phyloP scores from a whole-genome alignment of 2,888 invertebrate genomes.

The Tigriopus californicus region DNA sequence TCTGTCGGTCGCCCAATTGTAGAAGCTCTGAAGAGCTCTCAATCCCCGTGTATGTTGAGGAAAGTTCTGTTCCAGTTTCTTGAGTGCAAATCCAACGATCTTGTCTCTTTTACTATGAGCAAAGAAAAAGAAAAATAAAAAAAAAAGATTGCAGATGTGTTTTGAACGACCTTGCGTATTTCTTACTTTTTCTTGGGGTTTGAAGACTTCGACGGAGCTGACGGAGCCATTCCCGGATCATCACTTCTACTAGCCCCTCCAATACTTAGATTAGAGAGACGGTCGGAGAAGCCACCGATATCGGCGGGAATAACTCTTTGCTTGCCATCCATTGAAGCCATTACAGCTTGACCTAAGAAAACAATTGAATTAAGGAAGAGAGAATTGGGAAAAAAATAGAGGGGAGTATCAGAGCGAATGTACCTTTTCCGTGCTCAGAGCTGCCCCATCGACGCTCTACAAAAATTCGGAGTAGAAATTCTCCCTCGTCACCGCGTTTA shows the following conservation, averaged over 20 bases:
- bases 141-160: no score
- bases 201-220: no score
- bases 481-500: conserved; percentile 16
- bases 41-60: neutral
- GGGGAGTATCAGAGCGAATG: no score
- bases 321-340: neutral
- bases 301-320: neutral
- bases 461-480: conserved; percentile 18
- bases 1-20: conserved; percentile 6
- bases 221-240: neutral
- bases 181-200: no score
- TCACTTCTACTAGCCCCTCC: neutral
- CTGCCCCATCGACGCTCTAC: conserved; percentile 16
- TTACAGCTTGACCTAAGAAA: neutral
- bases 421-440: neutral
- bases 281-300: neutral
- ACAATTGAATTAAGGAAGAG: no score
- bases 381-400: no score
- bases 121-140: no score
- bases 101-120: neutral
- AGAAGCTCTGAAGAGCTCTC: neutral
- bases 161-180: no score
- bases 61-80: neutral
- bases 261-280: neutral
- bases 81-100: neutral